phyloP scores from a whole-genome alignment of 2,888 invertebrate species.

The Galerucella nymphaeae region DNA sequence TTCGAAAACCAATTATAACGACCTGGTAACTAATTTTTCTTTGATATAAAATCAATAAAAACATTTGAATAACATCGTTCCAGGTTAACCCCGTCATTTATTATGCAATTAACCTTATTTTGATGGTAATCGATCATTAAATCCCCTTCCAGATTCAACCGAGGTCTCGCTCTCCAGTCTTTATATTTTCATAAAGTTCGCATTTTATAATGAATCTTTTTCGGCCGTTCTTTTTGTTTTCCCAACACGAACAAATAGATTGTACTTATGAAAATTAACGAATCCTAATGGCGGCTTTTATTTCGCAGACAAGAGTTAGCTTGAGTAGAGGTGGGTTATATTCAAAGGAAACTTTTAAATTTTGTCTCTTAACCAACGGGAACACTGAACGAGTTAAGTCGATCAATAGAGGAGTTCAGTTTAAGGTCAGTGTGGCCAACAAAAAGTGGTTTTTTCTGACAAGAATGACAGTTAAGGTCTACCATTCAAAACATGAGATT shows the following conservation, averaged over 20 bases:
- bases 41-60: not conserved
- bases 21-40: too few relatives aligned
- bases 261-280: constrained; percentile 28
- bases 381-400: too few relatives aligned
- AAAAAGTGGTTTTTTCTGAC: too few relatives aligned
- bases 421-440: too few relatives aligned
- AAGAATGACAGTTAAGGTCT: too few relatives aligned
- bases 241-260: constrained; percentile 16
- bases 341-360: not conserved
- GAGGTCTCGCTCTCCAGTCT: not conserved
- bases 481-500: too few relatives aligned
- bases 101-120: not conserved
- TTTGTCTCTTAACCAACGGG: not conserved
- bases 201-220: constrained; percentile 18
- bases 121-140: not conserved
- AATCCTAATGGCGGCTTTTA: constrained; percentile 26
- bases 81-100: not conserved
- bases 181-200: constrained; percentile 13
- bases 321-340: constrained; percentile 7
- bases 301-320: constrained; percentile 2
- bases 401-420: too few relatives aligned
- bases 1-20: too few relatives aligned
- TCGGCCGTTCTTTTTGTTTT: constrained; percentile 20
- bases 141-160: not conserved
- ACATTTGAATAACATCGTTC: not conserved